Evolutionary conservation across 2,888 invertebrate species (phyloP).

Genomic region (Phymatocera aterrima): DNA sequence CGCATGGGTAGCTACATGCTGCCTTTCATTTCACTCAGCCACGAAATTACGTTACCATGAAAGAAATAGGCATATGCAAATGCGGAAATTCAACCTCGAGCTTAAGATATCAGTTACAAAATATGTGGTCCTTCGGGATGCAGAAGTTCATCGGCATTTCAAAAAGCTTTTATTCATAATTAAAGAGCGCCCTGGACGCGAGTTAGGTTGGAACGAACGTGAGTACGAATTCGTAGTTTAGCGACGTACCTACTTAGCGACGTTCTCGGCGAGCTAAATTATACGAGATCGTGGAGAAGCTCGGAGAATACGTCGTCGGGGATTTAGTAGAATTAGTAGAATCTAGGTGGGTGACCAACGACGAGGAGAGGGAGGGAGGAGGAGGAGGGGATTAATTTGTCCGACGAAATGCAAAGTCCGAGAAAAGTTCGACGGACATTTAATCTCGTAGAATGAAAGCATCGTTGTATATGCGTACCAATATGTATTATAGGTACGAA

Average conservation of each 20-base stretch:
- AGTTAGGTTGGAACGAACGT: neutral
- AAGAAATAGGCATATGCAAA: neutral
- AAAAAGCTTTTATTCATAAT: neutral
- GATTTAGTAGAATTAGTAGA: constrained; percentile 31
- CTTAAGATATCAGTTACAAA: too few relatives aligned
- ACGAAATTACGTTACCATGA: neutral
- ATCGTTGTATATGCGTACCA: too few relatives aligned
- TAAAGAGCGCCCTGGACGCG: neutral
- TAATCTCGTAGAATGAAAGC: neutral
- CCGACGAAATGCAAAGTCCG: constrained; percentile 27
- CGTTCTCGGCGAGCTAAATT: neutral
- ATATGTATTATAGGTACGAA: neutral
- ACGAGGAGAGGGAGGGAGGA: neutral
- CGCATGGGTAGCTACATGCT: too few relatives aligned
- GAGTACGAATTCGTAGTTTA: constrained; percentile 25
- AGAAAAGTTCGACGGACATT: constrained; percentile 24
- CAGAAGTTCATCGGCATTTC: neutral
- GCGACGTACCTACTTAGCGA: constrained; percentile 15
- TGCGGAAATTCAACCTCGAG: too few relatives aligned
- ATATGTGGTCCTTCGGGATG: neutral
- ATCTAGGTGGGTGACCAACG: constrained; percentile 19
- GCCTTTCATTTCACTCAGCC: neutral
- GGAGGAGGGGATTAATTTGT: constrained; percentile 3
- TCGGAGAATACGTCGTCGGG: constrained; percentile 14
- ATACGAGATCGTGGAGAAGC: constrained; percentile 26